Conservation (phyloP, 2,113 vertebrate genomes). For the Halichoerus grypus region DNA sequence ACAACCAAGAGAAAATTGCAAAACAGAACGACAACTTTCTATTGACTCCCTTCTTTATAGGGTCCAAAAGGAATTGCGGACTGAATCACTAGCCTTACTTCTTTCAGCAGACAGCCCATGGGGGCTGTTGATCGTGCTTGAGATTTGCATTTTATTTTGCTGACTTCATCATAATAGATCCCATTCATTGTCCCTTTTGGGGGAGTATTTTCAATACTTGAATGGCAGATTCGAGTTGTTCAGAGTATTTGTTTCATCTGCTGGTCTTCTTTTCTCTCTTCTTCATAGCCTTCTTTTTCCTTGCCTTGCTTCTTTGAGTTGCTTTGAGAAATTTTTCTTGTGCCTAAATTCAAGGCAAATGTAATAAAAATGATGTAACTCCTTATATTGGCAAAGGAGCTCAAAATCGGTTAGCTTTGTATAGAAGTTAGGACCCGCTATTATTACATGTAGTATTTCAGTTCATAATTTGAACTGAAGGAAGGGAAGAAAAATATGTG, state of each 20-base stretch:
- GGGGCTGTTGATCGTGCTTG: slow-evolving; percentile 80
- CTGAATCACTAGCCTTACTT: slow-evolving; percentile 82
- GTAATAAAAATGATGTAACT: slow-evolving; percentile 81
- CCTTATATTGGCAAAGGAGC: slow-evolving; percentile 66
- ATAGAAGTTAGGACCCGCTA: slow-evolving; percentile 77
- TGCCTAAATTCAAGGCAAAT: slow-evolving; percentile 78
- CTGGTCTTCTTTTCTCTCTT: slow-evolving; percentile 79
- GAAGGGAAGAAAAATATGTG: slow-evolving; percentile 80
- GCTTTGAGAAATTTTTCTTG: slow-evolving; percentile 74
- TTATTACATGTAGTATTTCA: slow-evolving; percentile 64
- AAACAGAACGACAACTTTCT: slow-evolving; percentile 69
- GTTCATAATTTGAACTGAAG: slow-evolving; percentile 77
- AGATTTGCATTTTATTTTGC: slow-evolving; percentile 81
- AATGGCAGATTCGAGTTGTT: slow-evolving; percentile 88
- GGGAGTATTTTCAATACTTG: slow-evolving; percentile 88
- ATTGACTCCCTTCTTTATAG: slow-evolving; percentile 76
- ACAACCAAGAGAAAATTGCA: slow-evolving; percentile 74
- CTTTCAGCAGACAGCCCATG: slow-evolving; percentile 74
- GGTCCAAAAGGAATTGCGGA: slow-evolving; percentile 84
- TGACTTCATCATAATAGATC: slow-evolving; percentile 82
- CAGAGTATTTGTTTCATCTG: slow-evolving; percentile 85
- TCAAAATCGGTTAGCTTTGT: slow-evolving; percentile 69
- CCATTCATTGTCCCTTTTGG: slow-evolving; percentile 80
- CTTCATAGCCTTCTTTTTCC: slow-evolving; percentile 64
- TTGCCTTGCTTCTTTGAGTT: slow-evolving; percentile 68